Evolutionary conservation across 1,140 invertebrate genomes (phyloP), one percentile per base, ranked within the genome.

Genomic region (Psix sp.): DNA sequence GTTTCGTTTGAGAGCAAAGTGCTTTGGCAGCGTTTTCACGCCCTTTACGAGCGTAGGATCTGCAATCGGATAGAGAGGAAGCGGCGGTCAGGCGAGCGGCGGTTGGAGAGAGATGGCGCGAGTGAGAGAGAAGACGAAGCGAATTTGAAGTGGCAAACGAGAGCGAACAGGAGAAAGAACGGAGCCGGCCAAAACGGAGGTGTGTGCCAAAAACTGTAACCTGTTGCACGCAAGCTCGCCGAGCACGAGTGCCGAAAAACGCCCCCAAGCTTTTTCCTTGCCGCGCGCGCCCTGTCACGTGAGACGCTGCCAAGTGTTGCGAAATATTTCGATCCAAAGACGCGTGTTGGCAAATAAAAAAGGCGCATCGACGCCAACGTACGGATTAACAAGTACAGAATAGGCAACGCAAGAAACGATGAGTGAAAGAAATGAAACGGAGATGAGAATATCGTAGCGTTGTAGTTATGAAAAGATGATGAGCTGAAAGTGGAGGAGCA

Each of bases 191-290:
- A 57, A 52, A 70, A 48, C 59, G 76, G 79, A 84, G 81, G 80
- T 82, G 83, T 82, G 82, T 86, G 84, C 84, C 84, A 86, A 86
- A 86, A 87, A 87, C 86, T 85, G 84, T 87, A 86, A 87, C 86
- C 84, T 87, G 86, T 87, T 86, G 86, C 84, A 74, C 72, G 70
- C 76, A 38, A 78, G 81, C 78, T 29, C 26, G 26, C n/a, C 7
- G 84, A 48, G 43, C 26, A 43, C 24, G 48, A 83, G 80, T 74
- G 77, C 83, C 84, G 84, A 85, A 87, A 87, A 86, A 86, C 84
- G 84, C 85, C 84, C 80, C 82, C 78, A 35, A 82, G 83, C 82
- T 76, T 79, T 75, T 77, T 76, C 78, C 60, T 81, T 62, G 74
- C 78, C 78, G n/a, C 74, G 67, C 62, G 72, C 73, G 46, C 35